Base-by-base conservation (phyloP, 2,797 vertebrate species). In the Discoglossus pictus region DNA sequence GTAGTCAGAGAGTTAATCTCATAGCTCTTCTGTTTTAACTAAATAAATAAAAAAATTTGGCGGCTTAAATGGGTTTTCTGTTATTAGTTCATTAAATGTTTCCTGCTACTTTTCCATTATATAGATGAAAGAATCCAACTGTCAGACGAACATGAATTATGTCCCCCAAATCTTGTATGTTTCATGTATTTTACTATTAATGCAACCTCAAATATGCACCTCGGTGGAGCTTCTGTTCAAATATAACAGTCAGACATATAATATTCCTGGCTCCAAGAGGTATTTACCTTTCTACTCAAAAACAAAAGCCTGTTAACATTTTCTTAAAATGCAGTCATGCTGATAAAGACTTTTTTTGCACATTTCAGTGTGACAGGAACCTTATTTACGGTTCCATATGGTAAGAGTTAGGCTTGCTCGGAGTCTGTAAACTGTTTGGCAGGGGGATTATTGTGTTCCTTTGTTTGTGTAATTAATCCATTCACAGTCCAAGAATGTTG, bases 371-470 rank as follows among this genome's bases (percentile, higher is more conserved):
- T 61, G 65, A 68, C 48, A 61, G 48, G 56, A 34, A 16, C 40
- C 36, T 68, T 61, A 68, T 68, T 68, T 68, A 61, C 59, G 40
- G 15, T 27, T 15, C 42, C 65, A 61, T 68, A 56, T 68, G 65
- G 47, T 61, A 38, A 44, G 56, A 61, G 58, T 68, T 68, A 68
- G 65, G 18, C n/a, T 35, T 20, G 61, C 25, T 58, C 43, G 31
- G 39, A 27, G 25, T 24, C 56, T 56, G 43, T 44, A 66, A 66
- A 66, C 52, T 58, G 55, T 42, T 67, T 67, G 47, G 23, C 54
- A 48, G 44, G 53, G 58, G 42, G 52, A 48, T 36, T 48, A 67
- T 59, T 59, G 21, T 21, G 44, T 38, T 40, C 23, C 44, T 50
- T 58, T 67, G 53, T 67, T 67, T 67, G 54, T 59, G 34, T 17